Conservation (phyloP, 2,888 invertebrate genomes). For the Toxonevra muliebris region DNA sequence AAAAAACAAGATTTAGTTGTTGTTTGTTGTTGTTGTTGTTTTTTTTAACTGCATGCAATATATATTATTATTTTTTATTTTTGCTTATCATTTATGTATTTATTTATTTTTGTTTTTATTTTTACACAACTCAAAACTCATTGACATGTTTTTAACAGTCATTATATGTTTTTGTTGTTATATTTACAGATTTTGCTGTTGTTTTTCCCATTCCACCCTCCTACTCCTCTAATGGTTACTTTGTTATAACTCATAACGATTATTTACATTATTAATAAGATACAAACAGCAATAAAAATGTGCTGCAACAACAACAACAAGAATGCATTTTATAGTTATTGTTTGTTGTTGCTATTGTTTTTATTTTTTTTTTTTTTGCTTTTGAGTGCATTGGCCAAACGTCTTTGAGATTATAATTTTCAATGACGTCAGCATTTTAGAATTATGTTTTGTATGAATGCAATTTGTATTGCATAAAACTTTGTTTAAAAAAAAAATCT, state of each 20-base stretch:
- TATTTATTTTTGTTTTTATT: background rate
- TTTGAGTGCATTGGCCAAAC: constrained; percentile 36
- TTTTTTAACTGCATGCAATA: background rate
- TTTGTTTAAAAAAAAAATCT: background rate
- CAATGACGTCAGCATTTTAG: constrained; percentile 15
- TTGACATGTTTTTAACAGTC: background rate
- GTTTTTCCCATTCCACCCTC: background rate
- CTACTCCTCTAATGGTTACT: background rate
- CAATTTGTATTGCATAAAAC: background rate
- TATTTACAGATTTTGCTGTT: background rate
- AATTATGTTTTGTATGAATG: background rate
- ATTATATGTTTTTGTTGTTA: constrained; percentile 5
- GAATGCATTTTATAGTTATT: background rate
- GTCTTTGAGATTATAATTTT: constrained; percentile 33
- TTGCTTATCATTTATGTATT: background rate
- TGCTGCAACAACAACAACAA: constrained; percentile 13
- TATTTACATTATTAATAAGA: constrained; percentile 24
- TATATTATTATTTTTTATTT: background rate
- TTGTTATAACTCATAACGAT: constrained; percentile 8
- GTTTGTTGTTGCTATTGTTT: background rate
- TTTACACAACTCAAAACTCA: background rate
- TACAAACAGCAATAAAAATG: constrained; percentile 15
- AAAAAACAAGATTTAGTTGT: background rate
- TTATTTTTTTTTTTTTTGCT: background rate
- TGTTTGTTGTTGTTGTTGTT: too few relatives aligned